Evolutionary conservation across 2,113 vertebrate species (phyloP), one percentile per base, ranked within the genome.

Genomic region (Apodemus sylvaticus): DNA sequence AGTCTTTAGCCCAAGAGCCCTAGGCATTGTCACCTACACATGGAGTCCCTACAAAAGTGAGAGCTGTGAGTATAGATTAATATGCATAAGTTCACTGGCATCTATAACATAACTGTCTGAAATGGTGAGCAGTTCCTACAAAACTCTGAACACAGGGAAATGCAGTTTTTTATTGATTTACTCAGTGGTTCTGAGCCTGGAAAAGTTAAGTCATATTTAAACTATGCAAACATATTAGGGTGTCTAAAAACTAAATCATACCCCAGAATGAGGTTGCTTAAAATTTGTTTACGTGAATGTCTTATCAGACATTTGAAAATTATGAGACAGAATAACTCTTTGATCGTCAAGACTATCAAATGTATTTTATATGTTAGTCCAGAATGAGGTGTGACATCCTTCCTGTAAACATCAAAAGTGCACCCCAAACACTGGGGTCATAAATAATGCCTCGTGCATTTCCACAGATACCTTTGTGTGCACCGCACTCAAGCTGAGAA

Each of bases 111-210:
- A 29, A 29, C 8, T 91, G 66, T 68, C 58, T 45, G 31, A 68
- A 83, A 39, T 71, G 36, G 2, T 53, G 26, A 86, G 34, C 22
- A 76, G n/a, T 22, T 77, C 58, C 48, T 74, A 7, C 62, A 58
- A 91, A 91, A 22, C 62, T 90, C 51, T 64, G 5, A 74, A 87
- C 39, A 95, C 60, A 86, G 66, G 29, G 79, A 93, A 82, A 31
- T 74, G 64, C 1, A 34, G 0, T 55, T 4, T 45, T 86, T 55
- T 26, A 58, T 66, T 48, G 82, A 66, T 82, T 66, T 76, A 34
- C 58, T 31, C 16, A 71, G 45, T 73, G 45, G 16, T 58, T 48
- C 55, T 4, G 87, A 74, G 34, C 34, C 19, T 88, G 20, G 34
- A 29, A 91, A 68, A 76, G 36, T 31, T 74, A 82, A 74, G 74